A percentile compares a stretch with the other conserved stretches of the same genome.
These are phyloP conservation scores for Valencia hispanica DNA, from an alignment of 2,797 vertebrate genomes.

Conservation along the genomic window DNA sequence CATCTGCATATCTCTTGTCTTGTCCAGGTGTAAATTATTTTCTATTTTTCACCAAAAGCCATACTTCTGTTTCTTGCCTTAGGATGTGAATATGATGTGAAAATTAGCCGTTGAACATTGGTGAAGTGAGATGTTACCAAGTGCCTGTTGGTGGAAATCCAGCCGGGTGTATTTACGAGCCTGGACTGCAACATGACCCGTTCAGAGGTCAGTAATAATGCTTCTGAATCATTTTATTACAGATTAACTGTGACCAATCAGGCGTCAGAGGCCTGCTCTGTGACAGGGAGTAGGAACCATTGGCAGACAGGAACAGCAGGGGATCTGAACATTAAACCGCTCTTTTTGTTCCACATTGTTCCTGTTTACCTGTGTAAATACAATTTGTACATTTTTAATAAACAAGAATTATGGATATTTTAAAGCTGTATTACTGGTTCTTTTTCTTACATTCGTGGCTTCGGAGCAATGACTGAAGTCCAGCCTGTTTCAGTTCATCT, in stretches of 20 bases:
- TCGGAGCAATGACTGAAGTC: not conserved
- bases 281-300: conserved; percentile 38
- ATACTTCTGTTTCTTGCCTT: conserved; percentile 70
- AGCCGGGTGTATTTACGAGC: not conserved
- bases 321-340: conserved; percentile 15
- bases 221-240: not conserved
- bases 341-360: conserved; percentile 57
- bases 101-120: conserved; percentile 56
- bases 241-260: conserved; percentile 47
- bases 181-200: not conserved
- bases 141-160: conserved; percentile 73
- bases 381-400: conserved; percentile 94
- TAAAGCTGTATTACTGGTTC: conserved; percentile 52
- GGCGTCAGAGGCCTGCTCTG: conserved; percentile 25
- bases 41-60: conserved; percentile 58
- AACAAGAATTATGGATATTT: conserved; percentile 83
- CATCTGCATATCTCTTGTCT: not conserved
- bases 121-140: conserved; percentile 65
- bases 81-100: conserved; percentile 50
- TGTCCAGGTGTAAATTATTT: not conserved
- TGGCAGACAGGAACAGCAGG: too few relatives aligned
- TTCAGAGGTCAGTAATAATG: not conserved
- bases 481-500: not conserved
- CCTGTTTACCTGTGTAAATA: conserved; percentile 85
- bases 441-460: not conserved